Evolutionary conservation across 2,797 vertebrate species (phyloP).

Genomic region (Todus mexicanus): DNA sequence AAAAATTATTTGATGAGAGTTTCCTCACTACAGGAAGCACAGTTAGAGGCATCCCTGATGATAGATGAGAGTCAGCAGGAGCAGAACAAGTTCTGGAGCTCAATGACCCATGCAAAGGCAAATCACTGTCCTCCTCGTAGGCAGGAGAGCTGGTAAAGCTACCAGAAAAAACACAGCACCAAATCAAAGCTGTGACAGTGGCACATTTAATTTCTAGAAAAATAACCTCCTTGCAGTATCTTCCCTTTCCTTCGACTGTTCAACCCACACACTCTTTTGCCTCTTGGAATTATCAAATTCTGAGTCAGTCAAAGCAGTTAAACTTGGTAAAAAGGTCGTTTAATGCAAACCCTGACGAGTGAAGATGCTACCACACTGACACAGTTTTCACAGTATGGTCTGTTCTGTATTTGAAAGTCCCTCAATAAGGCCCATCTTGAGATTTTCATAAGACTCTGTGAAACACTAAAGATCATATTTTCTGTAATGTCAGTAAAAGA

Average conservation of each 20-base stretch:
- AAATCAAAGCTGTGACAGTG: background rate
- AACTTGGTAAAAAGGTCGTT: background rate
- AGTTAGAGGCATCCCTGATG: conserved; percentile 45
- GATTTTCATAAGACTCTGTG: background rate
- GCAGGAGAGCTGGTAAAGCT: background rate
- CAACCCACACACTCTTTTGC: background rate
- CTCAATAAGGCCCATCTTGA: background rate
- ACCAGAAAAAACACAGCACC: background rate
- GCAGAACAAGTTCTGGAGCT: conserved; percentile 34
- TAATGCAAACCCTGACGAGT: background rate
- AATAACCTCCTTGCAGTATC: background rate
- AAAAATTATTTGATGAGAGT: conserved; percentile 48
- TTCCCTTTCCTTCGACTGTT: background rate
- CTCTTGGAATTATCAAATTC: background rate
- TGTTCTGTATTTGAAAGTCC: background rate
- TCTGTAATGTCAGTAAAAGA: background rate
- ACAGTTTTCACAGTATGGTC: background rate
- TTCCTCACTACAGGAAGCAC: conserved; percentile 57
- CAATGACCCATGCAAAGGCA: conserved; percentile 32
- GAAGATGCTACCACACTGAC: background rate
- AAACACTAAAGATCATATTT: background rate
- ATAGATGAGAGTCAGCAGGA: conserved; percentile 43
- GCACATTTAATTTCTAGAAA: background rate
- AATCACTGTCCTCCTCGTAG: background rate
- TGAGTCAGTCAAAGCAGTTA: background rate